Conservation (phyloP, 2,797 vertebrate genomes). For the Pseudochaenichthys georgianus region DNA sequence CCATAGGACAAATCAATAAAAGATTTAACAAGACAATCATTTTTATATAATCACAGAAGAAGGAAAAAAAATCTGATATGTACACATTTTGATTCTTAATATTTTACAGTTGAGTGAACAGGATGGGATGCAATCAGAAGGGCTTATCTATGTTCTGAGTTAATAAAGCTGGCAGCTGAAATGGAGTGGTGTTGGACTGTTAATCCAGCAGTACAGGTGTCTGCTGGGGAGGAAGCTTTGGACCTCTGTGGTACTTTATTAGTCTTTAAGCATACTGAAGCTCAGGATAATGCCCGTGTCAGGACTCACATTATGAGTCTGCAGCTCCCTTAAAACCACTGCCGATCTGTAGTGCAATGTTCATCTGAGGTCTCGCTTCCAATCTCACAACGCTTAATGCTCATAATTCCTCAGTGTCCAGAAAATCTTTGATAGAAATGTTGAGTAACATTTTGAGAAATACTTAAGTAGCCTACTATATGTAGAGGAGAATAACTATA, state of each 20-base stretch:
- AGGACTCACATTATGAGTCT: slow-evolving; percentile 22
- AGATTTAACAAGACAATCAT: slow-evolving; percentile 37
- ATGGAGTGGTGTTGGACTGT: slow-evolving; percentile 39
- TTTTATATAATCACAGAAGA: slow-evolving; percentile 35
- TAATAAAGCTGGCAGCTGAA: slow-evolving; percentile 23
- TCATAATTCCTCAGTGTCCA: background rate
- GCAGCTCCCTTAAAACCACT: slow-evolving; percentile 31
- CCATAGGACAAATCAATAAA: slow-evolving; percentile 59
- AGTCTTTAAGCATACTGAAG: slow-evolving; percentile 42
- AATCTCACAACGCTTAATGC: background rate
- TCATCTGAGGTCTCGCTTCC: background rate
- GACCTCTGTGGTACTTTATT: slow-evolving; percentile 31
- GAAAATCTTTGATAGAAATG: slow-evolving; percentile 1
- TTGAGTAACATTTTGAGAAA: background rate
- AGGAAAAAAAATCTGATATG: slow-evolving; percentile 55
- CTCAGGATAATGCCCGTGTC: slow-evolving; percentile 65
- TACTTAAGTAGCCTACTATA: background rate
- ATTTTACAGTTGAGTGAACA: slow-evolving; percentile 56
- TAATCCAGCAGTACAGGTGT: slow-evolving; percentile 35
- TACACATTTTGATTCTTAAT: slow-evolving; percentile 61
- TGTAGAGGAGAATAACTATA: background rate
- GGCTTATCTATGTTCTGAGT: slow-evolving; percentile 18
- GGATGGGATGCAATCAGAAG: slow-evolving; percentile 34
- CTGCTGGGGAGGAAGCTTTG: slow-evolving; percentile 29
- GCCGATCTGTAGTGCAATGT: background rate